phyloP scores from a whole-genome alignment of 2,797 vertebrate species.

The Coranthus polyacanthus region DNA sequence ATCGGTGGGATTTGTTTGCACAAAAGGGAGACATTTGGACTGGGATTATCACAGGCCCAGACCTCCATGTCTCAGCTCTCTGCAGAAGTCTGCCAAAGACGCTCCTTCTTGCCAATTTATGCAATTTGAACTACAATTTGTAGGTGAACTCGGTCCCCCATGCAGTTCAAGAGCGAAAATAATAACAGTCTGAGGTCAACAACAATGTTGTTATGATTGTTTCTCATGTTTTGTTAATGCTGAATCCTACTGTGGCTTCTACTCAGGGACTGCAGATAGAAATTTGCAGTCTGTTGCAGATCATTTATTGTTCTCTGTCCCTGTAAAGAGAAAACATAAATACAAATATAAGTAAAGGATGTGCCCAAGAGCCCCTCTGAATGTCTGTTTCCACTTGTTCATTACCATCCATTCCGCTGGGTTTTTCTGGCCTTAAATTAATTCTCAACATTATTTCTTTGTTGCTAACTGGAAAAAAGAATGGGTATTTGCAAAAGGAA shows the following conservation, averaged over 20 bases:
- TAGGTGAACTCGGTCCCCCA: neutral
- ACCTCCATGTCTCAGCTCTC: conserved; percentile 61
- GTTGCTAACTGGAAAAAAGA: conserved; percentile 14
- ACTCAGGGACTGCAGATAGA: conserved; percentile 16
- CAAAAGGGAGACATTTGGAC: conserved; percentile 75
- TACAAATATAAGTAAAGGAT: neutral
- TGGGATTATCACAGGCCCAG: conserved; percentile 69
- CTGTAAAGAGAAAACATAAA: conserved; percentile 9
- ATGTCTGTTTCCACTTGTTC: conserved; percentile 21
- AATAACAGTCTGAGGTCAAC: conserved; percentile 21
- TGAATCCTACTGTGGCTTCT: conserved; percentile 12
- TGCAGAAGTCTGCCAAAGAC: conserved; percentile 48
- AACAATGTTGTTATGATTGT: conserved; percentile 12
- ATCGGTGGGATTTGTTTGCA: conserved; percentile 68
- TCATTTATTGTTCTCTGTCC: conserved; percentile 27
- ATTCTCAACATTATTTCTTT: neutral
- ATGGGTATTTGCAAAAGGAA: conserved; percentile 12
- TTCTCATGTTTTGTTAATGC: conserved; percentile 6
- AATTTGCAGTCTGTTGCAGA: conserved; percentile 10
- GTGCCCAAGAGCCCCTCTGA: neutral
- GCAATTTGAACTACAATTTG: neutral
- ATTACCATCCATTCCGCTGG: conserved; percentile 14
- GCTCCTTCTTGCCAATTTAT: conserved; percentile 32
- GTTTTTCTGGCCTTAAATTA: conserved; percentile 7
- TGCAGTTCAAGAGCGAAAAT: conserved; percentile 15